phyloP scores from a whole-genome alignment of 2,888 invertebrate genomes.

The Beris chalybata region DNA sequence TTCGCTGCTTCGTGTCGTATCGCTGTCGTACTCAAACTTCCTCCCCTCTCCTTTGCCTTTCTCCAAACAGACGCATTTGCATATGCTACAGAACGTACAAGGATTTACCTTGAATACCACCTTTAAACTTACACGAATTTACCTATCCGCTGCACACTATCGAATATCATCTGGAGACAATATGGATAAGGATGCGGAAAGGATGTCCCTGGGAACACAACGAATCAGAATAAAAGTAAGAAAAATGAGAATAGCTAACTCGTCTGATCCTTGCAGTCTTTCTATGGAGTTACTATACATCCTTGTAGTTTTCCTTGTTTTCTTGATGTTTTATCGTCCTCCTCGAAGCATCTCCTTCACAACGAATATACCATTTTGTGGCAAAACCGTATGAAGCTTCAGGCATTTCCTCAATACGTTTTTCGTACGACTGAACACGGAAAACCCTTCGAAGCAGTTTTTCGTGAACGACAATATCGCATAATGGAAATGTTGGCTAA shows the following conservation, averaged over 20 bases:
- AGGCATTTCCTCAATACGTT: constrained; percentile 5
- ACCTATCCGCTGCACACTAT: constrained; percentile 25
- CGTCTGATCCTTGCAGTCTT: too few relatives aligned
- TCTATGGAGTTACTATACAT: too few relatives aligned
- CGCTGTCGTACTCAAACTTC: neutral
- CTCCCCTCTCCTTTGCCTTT: neutral
- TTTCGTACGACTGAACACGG: constrained; percentile 13
- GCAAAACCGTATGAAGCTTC: neutral
- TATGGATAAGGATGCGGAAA: neutral
- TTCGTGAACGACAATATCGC: neutral
- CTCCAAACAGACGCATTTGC: constrained; percentile 1
- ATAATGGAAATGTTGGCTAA: constrained; percentile 15
- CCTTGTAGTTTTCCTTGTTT: too few relatives aligned
- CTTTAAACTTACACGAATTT: constrained; percentile 26
- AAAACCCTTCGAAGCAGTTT: constrained; percentile 9
- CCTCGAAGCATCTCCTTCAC: too few relatives aligned
- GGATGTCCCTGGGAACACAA: too few relatives aligned
- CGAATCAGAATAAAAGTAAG: too few relatives aligned
- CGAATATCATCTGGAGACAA: constrained; percentile 25
- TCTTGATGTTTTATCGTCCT: too few relatives aligned
- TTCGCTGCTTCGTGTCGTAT: constrained; percentile 9
- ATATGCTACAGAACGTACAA: constrained; percentile 16
- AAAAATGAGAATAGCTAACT: too few relatives aligned
- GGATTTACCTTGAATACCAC: constrained; percentile 6
- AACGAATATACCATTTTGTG: too few relatives aligned